Percentiles rank a stretch among this genome's conserved stretches.
Conservation (phyloP, 2,797 vertebrate genomes). For the Masticophis lateralis region DNA sequence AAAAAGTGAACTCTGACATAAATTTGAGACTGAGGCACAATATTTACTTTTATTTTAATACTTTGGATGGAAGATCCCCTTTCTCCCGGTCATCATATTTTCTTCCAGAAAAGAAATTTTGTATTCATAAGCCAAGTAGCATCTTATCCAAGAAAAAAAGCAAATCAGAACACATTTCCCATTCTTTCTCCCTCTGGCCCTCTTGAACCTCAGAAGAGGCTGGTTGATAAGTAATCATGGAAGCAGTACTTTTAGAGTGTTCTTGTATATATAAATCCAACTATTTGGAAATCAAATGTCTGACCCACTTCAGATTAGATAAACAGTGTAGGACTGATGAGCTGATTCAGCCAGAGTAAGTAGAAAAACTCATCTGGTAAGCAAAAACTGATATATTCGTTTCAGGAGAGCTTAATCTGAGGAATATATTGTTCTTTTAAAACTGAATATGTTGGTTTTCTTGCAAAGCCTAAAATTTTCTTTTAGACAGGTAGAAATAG, state of each 20-base stretch:
- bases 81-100: not conserved
- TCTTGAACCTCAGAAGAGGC: not conserved
- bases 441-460: not conserved
- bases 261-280: not conserved
- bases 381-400: not conserved
- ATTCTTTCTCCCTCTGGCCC: not conserved
- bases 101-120: not conserved
- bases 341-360: not conserved
- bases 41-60: not conserved
- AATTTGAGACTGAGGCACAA: not conserved
- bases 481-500: not conserved
- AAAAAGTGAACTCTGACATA: not conserved
- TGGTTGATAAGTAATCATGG: not conserved
- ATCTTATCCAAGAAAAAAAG: not conserved
- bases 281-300: not conserved
- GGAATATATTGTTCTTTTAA: not conserved
- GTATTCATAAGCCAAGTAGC: not conserved
- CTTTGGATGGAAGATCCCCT: not conserved
- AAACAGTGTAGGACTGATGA: not conserved
- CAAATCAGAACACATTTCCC: not conserved
- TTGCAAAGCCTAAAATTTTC: not conserved
- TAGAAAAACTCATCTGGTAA: not conserved
- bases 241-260: not conserved
- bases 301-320: not conserved
- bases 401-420: not conserved